phyloP scores from a whole-genome alignment of 1,140 invertebrate species.

The Lutraria rhynchaena region DNA sequence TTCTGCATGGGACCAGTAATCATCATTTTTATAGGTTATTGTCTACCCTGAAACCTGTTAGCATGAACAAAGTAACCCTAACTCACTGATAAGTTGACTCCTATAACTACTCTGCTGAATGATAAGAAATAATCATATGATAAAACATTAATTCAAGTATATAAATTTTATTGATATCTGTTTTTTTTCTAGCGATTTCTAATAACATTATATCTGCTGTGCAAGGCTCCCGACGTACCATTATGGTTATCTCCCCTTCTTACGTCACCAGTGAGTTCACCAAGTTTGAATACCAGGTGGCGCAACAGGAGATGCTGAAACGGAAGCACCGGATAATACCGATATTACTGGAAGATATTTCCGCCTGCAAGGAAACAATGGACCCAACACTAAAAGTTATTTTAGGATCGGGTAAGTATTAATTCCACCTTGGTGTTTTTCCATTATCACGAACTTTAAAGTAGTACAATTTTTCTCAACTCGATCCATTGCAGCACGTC shows the following conservation, averaged over 20 bases:
- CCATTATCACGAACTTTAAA: no score
- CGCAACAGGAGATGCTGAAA: constrained; percentile 74
- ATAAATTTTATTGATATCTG: no score
- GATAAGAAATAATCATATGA: not conserved
- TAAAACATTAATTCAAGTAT: not conserved
- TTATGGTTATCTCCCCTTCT: constrained; percentile 68
- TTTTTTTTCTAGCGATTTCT: constrained; percentile 65
- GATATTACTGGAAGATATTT: constrained; percentile 72
- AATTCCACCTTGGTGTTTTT: no score
- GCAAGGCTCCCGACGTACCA: constrained; percentile 71
- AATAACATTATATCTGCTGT: constrained; percentile 73
- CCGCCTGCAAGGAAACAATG: constrained; percentile 49
- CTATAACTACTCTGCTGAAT: no score
- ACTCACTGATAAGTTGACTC: no score
- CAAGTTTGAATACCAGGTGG: constrained; percentile 75
- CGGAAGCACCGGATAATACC: constrained; percentile 73
- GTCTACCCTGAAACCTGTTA: no score
- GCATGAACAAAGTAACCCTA: no score
- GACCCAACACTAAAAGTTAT: constrained; percentile 72
- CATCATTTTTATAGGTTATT: no score
- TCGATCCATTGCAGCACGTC: no score
- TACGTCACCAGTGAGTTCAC: constrained; percentile 73
- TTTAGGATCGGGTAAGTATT: constrained; percentile 54
- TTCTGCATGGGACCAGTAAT: no score
- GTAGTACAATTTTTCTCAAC: no score